phyloP scores from a whole-genome alignment of 2,797 vertebrate species.

The Miichthys miiuy region DNA sequence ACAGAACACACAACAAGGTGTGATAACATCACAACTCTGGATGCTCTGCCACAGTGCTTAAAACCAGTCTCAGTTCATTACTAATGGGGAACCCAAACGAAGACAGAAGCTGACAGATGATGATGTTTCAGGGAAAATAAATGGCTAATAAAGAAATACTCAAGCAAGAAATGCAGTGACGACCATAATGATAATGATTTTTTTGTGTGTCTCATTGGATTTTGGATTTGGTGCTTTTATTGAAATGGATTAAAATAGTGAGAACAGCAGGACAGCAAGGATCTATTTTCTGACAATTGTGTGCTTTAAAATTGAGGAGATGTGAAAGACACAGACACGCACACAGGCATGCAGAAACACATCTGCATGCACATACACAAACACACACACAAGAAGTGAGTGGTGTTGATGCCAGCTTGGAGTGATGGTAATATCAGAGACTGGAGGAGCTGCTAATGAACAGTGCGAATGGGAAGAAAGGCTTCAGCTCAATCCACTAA shows the following conservation, averaged over 20 bases:
- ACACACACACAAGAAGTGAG: slow-evolving; percentile 63
- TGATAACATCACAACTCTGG: slow-evolving; percentile 17
- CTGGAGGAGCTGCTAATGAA: slow-evolving; percentile 88
- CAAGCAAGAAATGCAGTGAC: slow-evolving; percentile 57
- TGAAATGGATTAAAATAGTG: slow-evolving; percentile 78
- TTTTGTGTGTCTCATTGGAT: slow-evolving; percentile 61
- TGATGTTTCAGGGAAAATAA: slow-evolving; percentile 57
- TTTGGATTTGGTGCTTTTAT: slow-evolving; percentile 66
- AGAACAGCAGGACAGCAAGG: slow-evolving; percentile 57
- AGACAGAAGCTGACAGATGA: slow-evolving; percentile 42
- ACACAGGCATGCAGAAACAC: slow-evolving; percentile 50
- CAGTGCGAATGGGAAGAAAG: slow-evolving; percentile 85
- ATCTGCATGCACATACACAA: slow-evolving; percentile 27
- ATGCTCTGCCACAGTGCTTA: slow-evolving; percentile 3
- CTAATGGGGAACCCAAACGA: slow-evolving; percentile 22
- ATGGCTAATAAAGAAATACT: slow-evolving; percentile 68
- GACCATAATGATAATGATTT: slow-evolving; percentile 52
- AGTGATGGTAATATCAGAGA: slow-evolving; percentile 86
- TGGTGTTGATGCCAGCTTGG: slow-evolving; percentile 80
- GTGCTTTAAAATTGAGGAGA: slow-evolving; percentile 74
- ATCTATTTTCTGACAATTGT: slow-evolving; percentile 77
- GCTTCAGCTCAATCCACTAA: slow-evolving; percentile 86
- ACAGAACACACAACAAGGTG: slow-evolving; percentile 33
- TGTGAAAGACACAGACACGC: slow-evolving; percentile 67
- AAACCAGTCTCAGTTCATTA: slow-evolving; percentile 23